These are phyloP conservation scores for Panthera leo DNA, from an alignment of 2,113 vertebrate species.

Conservation along the genomic window DNA sequence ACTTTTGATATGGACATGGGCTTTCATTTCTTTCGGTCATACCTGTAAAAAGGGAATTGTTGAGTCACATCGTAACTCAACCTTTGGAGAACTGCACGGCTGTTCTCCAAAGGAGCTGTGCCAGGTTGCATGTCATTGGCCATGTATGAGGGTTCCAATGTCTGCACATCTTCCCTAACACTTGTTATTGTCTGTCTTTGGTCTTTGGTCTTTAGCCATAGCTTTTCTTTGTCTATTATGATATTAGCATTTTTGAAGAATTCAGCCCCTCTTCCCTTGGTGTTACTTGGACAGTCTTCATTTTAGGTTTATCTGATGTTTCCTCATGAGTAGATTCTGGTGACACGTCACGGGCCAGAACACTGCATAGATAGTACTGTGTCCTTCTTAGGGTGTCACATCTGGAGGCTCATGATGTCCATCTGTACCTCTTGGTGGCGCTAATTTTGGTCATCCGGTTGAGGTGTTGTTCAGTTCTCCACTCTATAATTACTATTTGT, in stretches of 20 bases:
- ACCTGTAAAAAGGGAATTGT: neutral
- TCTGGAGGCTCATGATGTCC: neutral
- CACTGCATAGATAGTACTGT: neutral
- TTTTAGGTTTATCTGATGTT: neutral
- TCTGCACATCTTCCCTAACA: neutral
- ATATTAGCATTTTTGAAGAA: neutral
- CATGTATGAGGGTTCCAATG: fast-evolving
- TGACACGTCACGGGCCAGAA: neutral
- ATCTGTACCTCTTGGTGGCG: neutral
- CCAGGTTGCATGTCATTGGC: neutral
- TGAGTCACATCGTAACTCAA: neutral
- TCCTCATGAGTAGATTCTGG: neutral
- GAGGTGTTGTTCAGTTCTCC: neutral
- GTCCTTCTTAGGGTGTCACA: neutral
- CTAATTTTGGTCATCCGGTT: neutral
- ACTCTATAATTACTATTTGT: neutral
- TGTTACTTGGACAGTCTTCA: neutral
- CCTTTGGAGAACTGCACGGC: neutral
- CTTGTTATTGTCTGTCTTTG: neutral
- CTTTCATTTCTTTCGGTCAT: neutral
- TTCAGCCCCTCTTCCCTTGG: neutral
- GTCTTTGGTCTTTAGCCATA: neutral
- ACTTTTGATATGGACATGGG: neutral
- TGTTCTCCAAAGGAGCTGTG: neutral
- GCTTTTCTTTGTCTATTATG: neutral